A percentile compares a stretch with the other conserved stretches of the same genome.
Evolutionary conservation across 2,888 invertebrate species (phyloP).

Genomic region (Nymphalis polychloros): DNA sequence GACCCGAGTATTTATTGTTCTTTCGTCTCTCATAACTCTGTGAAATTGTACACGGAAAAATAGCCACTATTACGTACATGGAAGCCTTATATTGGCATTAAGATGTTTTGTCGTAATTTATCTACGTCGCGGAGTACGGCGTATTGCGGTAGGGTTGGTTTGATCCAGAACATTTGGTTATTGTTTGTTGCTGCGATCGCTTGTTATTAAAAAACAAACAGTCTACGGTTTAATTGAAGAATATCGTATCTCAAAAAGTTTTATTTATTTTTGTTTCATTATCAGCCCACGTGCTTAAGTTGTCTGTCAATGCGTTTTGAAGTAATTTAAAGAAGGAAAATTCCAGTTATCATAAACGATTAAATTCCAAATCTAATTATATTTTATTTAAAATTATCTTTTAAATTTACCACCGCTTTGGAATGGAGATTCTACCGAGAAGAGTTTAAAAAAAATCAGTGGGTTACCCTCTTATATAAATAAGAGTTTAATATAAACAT

Average conservation of each 20-base stretch:
- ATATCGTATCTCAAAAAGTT: not conserved
- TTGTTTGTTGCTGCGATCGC: slow-evolving; percentile 37
- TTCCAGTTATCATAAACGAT: no score
- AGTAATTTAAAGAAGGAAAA: not conserved
- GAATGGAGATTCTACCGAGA: no score
- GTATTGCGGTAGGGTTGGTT: slow-evolving; percentile 40
- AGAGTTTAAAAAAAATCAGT: no score
- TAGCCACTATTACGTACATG: slow-evolving; percentile 10
- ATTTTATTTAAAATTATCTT: no score
- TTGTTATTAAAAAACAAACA: slow-evolving; percentile 34
- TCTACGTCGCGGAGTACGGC: slow-evolving; percentile 20
- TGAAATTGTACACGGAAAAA: slow-evolving; percentile 16
- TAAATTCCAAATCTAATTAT: no score
- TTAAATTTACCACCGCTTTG: no score
- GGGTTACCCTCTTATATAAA: no score
- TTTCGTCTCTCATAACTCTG: slow-evolving; percentile 43
- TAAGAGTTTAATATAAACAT: no score
- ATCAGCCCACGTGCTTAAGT: not conserved
- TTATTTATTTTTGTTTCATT: not conserved
- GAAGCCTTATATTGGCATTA: slow-evolving; percentile 18
- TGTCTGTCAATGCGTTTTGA: not conserved
- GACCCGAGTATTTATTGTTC: slow-evolving; percentile 51
- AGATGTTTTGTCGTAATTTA: slow-evolving; percentile 5
- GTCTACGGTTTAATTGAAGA: slow-evolving; percentile 24
- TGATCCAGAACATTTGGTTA: slow-evolving; percentile 44